A percentile compares a stretch with the other conserved stretches of the same genome.
phyloP scores from a whole-genome alignment of 1,140 invertebrate genomes.

The Patella vulgata region DNA sequence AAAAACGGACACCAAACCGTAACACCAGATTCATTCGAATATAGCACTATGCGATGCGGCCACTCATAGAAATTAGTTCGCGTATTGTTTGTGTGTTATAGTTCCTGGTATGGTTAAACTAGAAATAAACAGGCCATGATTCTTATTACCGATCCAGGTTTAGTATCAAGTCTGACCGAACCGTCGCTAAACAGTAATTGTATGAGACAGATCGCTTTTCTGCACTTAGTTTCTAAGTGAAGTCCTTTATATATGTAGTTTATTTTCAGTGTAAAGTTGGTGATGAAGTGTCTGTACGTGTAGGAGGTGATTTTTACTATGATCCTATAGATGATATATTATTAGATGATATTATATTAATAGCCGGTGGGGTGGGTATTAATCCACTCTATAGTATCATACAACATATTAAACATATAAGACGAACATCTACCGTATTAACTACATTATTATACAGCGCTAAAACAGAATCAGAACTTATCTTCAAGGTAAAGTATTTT shows the following conservation, averaged over 20 bases:
- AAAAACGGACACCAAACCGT: no score
- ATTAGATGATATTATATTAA: constrained; percentile 53
- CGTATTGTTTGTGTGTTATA: no score
- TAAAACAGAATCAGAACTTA: constrained; percentile 53
- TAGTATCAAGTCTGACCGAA: no score
- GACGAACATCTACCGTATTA: constrained; percentile 17
- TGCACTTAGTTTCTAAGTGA: neutral
- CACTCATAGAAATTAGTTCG: no score
- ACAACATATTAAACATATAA: constrained; percentile 49
- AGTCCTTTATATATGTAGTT: neutral
- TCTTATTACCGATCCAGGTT: no score
- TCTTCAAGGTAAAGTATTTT: constrained; percentile 52
- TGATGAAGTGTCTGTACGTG: constrained; percentile 47
- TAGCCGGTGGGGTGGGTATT: constrained; percentile 67
- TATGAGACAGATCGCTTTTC: no score
- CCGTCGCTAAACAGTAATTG: no score
- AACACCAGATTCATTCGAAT: no score
- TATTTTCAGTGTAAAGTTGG: constrained; percentile 56
- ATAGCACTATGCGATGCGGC: no score
- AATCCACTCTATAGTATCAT: constrained; percentile 65
- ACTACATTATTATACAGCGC: constrained; percentile 59
- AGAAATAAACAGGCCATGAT: no score
- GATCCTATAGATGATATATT: constrained; percentile 32
- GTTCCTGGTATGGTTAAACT: no score
- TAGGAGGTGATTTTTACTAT: constrained; percentile 64